A percentile compares a stretch with the other conserved stretches of the same genome.
Conservation (phyloP, 1,140 invertebrate species). For the Propsilocerus akamusi region DNA sequence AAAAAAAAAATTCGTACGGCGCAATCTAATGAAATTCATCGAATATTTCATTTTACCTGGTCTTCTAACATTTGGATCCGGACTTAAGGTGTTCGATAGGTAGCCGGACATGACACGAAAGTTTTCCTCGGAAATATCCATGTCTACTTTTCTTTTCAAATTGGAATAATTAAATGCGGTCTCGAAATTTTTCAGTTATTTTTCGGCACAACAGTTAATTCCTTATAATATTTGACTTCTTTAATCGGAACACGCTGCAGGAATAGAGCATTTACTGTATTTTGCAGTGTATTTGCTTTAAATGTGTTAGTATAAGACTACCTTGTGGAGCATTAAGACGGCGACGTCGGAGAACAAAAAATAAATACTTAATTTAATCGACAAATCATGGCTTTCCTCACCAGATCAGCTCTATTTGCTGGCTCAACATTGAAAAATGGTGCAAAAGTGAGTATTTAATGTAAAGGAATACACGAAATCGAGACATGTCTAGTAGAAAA, state of each 20-base stretch:
- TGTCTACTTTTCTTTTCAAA: too few relatives aligned
- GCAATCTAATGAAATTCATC: neutral
- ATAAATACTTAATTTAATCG: too few relatives aligned
- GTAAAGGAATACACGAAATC: neutral
- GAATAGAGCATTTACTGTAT: too few relatives aligned
- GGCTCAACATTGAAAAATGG: neutral
- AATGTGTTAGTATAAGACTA: too few relatives aligned
- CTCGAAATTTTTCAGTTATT: too few relatives aligned
- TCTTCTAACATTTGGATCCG: constrained; percentile 57
- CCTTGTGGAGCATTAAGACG: too few relatives aligned
- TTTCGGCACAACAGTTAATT: too few relatives aligned
- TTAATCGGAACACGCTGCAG: too few relatives aligned
- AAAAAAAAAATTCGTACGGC: neutral
- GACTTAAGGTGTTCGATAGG: constrained; percentile 74
- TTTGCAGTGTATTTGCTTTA: too few relatives aligned
- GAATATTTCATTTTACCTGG: constrained; percentile 42
- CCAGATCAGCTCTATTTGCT: constrained; percentile 5
- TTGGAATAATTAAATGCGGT: too few relatives aligned
- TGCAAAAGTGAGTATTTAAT: neutral
- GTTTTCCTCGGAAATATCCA: constrained; percentile 72
- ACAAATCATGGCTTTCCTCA: constrained; percentile 5
- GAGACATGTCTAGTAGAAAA: neutral
- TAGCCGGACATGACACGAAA: constrained; percentile 61
- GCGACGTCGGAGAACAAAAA: too few relatives aligned
- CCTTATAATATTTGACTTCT: too few relatives aligned